phyloP scores from a whole-genome alignment of 2,888 invertebrate genomes.

The Leptinotarsa haldemani region DNA sequence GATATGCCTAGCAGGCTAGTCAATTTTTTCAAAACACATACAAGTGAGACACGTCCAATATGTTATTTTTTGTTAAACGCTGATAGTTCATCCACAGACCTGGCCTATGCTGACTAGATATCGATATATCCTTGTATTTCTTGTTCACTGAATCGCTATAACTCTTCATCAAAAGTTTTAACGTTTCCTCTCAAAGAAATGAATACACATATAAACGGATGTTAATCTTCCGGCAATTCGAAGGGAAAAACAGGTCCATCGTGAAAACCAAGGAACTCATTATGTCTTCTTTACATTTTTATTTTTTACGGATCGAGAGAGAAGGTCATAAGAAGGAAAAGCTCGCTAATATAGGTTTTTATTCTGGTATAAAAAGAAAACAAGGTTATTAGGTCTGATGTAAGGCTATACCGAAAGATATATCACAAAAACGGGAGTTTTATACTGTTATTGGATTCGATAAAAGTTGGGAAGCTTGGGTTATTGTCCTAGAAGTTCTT shows the following conservation, averaged over 20 bases:
- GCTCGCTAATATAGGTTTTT: constrained; percentile 2
- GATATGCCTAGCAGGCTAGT: too few species aligned
- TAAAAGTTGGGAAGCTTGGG: not conserved
- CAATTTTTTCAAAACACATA: too few species aligned
- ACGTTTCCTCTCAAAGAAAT: too few species aligned
- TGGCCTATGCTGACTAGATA: too few species aligned
- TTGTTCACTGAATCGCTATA: too few species aligned
- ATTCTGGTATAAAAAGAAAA: constrained; percentile 2
- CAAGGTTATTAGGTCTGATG: not conserved
- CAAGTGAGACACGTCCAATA: too few species aligned
- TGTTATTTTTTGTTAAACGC: too few species aligned
- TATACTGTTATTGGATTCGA: not conserved
- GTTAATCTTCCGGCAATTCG: too few species aligned
- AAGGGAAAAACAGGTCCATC: not conserved
- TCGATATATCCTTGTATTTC: too few species aligned
- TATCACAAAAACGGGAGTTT: not conserved
- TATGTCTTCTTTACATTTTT: not conserved
- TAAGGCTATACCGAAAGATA: not conserved
- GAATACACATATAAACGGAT: too few species aligned
- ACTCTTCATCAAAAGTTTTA: too few species aligned
- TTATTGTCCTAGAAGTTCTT: not conserved
- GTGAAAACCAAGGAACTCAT: not conserved
- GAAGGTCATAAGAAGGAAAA: not conserved
- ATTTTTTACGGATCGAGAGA: not conserved
- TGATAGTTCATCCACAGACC: too few species aligned